These are phyloP conservation scores for Rhagonycha lutea DNA, from an alignment of 2,888 invertebrate species.

Conservation along the genomic window DNA sequence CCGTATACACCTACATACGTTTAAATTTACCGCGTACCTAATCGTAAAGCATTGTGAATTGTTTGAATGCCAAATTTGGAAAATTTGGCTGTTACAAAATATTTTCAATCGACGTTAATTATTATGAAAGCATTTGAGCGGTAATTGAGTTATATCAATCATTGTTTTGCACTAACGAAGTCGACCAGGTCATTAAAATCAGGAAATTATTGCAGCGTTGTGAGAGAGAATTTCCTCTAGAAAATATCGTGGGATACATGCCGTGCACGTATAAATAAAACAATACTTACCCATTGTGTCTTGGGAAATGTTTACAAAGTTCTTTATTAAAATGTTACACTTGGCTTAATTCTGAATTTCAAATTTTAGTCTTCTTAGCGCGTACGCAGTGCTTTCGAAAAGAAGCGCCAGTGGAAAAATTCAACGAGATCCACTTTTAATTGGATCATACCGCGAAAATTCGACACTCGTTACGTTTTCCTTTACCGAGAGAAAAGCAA, in stretches of 20 bases:
- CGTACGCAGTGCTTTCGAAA: not conserved
- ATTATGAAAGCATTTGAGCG: conserved; percentile 34
- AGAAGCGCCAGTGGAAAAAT: not conserved
- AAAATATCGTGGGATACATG: conserved; percentile 21
- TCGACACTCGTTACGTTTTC: not conserved
- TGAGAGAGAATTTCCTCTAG: conserved; percentile 17
- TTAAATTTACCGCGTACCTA: not conserved
- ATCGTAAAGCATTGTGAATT: not conserved
- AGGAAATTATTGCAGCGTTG: conserved; percentile 42
- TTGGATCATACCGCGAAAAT: not conserved
- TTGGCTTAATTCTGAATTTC: conserved; percentile 8
- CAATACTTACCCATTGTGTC: conserved; percentile 16
- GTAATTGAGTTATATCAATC: conserved; percentile 42
- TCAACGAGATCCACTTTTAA: not conserved
- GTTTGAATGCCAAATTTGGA: not conserved
- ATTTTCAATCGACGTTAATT: conserved; percentile 33
- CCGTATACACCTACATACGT: not conserved
- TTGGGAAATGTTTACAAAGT: conserved; percentile 20
- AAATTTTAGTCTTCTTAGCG: not conserved
- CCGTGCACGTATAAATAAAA: not conserved
- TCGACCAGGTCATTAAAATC: conserved; percentile 43
- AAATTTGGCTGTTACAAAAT: not conserved
- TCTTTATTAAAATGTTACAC: conserved; percentile 15
- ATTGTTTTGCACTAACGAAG: conserved; percentile 44
- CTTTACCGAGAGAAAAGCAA: not conserved